Evolutionary conservation across 2,888 invertebrate species (phyloP).

Genomic region (Epiperipatus broadwayi): DNA sequence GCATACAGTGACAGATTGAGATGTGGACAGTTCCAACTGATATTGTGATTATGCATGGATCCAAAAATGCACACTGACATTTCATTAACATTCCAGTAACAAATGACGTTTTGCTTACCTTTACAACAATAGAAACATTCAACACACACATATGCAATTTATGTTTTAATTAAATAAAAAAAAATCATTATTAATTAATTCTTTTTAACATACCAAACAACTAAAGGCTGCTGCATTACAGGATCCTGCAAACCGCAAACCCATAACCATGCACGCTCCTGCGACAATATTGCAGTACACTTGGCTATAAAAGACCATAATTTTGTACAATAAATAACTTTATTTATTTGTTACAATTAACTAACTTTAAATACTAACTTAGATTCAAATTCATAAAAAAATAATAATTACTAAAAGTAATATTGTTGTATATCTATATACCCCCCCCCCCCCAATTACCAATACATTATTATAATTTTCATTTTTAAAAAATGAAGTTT

Average conservation of each 20-base stretch:
- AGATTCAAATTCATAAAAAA: neutral
- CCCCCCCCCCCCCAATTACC: too few species aligned
- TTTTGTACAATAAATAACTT: neutral
- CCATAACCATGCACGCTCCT: conserved; percentile 82
- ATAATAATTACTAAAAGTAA: neutral
- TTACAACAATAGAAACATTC: too few species aligned
- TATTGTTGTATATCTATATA: too few species aligned
- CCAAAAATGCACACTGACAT: too few species aligned
- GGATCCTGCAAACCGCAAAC: conserved; percentile 80
- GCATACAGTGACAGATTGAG: too few species aligned
- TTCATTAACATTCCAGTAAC: too few species aligned
- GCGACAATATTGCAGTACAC: conserved; percentile 89
- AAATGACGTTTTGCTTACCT: too few species aligned
- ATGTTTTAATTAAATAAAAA: conserved; percentile 8
- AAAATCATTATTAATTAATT: neutral
- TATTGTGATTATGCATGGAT: too few species aligned
- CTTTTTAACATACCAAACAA: conserved; percentile 35
- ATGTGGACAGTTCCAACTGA: too few species aligned
- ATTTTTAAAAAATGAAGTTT: too few species aligned
- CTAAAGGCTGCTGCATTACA: conserved; percentile 59
- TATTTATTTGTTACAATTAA: neutral
- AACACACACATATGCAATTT: too few species aligned
- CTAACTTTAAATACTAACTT: neutral
- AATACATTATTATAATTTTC: too few species aligned
- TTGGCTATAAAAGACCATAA: conserved; percentile 45